Base-by-base conservation (phyloP, 2,888 invertebrate genomes). In the Aquatica leii region DNA sequence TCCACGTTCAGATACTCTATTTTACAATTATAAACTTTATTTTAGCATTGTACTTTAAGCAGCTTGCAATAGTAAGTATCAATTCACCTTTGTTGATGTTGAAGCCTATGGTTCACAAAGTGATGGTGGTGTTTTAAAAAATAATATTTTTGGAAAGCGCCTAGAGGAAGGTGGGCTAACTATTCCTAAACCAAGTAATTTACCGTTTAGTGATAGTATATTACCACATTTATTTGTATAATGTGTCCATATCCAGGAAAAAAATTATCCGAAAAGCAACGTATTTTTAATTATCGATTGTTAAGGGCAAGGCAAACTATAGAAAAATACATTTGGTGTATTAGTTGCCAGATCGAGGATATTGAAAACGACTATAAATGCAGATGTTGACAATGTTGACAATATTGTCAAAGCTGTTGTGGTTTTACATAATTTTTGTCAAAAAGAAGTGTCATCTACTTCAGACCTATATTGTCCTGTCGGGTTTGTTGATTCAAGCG, bases 111-210 rank as follows among this genome's bases (percentile, higher is more conserved):
- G n/a, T 55, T 41, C 40, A 41, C 18, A 20, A 37, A 51, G 57
- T 49, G 57, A 57, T 57, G 49, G 49, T 6, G 57, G 57, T 50
- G 49, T 57, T n/a, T 51, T 57, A 5, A 20, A 31, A 12, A 21
- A 51, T 18, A 5, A 17, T 21, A 3, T 5, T 41, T 41, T 11
- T 41, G 41, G 41, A 41, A n/a, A 41, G 15, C 12, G 12, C 15
- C n/a, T 41, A 14, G 41, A 41, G 12, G 15, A 41, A 41, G 12
- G 41, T 15, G 12, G 4, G n/a, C 12, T 41, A 14, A 15, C 4
- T 41, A 15, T 41, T 15, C 41, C n/a, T 41, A n/a, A 41, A n/a
- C 41, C 41, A 6, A 15, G 5, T 14, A 4, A 41, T 4, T 41
- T 41, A 41, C 41, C 41, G 15, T n/a, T n/a, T 15, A 41, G 12